Evolutionary conservation across 2,888 invertebrate genomes (phyloP).

Genomic region (Dicycla oo): DNA sequence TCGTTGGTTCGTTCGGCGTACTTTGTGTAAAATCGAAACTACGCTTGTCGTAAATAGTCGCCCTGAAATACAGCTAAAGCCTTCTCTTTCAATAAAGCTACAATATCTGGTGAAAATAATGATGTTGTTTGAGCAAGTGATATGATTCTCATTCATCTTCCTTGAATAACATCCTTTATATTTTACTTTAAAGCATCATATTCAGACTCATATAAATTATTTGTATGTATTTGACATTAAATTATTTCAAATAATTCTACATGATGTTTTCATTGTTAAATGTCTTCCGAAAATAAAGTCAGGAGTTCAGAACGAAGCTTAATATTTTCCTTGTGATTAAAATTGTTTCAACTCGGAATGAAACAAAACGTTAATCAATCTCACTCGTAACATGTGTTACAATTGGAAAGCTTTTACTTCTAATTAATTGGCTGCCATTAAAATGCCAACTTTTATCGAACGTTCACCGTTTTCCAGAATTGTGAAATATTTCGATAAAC

Average conservation of each 20-base stretch:
- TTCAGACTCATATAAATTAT: not conserved
- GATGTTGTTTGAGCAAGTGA: not conserved
- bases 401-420: conserved; percentile 30
- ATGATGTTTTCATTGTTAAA: not conserved
- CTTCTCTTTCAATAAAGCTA: conserved; percentile 12
- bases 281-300: not conserved
- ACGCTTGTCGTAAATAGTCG: not conserved
- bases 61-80: conserved; percentile 4
- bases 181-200: not conserved
- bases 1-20: too few species aligned
- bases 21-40: not conserved
- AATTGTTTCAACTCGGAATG: conserved; percentile 26
- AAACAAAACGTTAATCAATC: conserved; percentile 30
- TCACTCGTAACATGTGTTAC: conserved; percentile 36
- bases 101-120: conserved; percentile 16
- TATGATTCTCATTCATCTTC: not conserved
- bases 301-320: not conserved
- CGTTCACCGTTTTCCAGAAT: not conserved
- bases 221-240: not conserved
- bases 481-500: not conserved
- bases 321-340: conserved; percentile 23
- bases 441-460: conserved; percentile 9
- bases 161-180: not conserved
- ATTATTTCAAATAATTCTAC: not conserved
- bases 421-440: conserved; percentile 21